phyloP scores from a whole-genome alignment of 2,888 invertebrate genomes.

The Harpalus rufipes region DNA sequence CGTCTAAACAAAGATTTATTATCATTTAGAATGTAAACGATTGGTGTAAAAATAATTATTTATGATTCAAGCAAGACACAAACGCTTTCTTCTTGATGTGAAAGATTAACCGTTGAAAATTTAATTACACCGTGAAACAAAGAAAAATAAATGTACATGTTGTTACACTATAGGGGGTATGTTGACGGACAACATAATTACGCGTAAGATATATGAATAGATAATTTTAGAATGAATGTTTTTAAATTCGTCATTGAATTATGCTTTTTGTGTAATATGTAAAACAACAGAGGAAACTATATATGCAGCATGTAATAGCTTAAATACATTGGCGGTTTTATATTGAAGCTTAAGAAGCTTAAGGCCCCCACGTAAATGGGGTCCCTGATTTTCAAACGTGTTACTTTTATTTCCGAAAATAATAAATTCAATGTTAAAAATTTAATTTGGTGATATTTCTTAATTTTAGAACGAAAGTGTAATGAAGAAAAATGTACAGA shows the following conservation, averaged over 20 bases:
- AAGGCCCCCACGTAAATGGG: too few relatives aligned
- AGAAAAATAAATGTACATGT: constrained; percentile 9
- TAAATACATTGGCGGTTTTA: too few relatives aligned
- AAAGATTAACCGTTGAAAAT: constrained; percentile 11
- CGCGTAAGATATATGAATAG: background rate
- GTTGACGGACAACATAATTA: constrained; percentile 35
- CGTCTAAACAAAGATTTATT: constrained; percentile 12
- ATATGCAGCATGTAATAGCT: background rate
- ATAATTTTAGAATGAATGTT: background rate
- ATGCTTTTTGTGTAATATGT: background rate
- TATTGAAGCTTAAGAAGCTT: too few relatives aligned
- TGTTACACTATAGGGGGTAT: constrained; percentile 10
- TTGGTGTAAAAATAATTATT: constrained; percentile 24
- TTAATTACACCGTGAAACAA: constrained; percentile 20
- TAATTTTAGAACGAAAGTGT: too few relatives aligned
- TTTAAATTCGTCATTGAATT: background rate
- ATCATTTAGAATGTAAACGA: background rate
- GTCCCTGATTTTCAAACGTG: too few relatives aligned
- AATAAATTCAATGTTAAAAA: too few relatives aligned
- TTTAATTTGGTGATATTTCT: too few relatives aligned
- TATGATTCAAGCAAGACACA: background rate
- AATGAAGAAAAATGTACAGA: too few relatives aligned
- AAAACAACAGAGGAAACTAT: background rate
- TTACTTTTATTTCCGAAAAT: too few relatives aligned
- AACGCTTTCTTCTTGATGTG: constrained; percentile 10